A percentile compares a stretch with the other conserved stretches of the same genome.
These are phyloP conservation scores for Hemaris fuciformis DNA, from an alignment of 2,888 invertebrate genomes.

Conservation along the genomic window DNA sequence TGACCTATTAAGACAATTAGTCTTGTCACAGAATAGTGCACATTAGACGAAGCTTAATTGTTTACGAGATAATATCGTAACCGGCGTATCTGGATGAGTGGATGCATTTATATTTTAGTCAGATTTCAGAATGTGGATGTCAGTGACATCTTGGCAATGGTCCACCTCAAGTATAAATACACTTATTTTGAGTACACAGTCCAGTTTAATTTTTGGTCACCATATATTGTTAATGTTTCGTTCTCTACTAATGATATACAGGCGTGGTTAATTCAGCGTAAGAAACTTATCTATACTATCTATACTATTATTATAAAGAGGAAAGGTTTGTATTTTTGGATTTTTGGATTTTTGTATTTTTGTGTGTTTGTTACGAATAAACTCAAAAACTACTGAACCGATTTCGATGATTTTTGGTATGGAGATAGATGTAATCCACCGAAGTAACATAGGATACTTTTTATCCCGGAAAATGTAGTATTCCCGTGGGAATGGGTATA, in stretches of 20 bases:
- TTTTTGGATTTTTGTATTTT: too few relatives aligned
- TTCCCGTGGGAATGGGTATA: too few relatives aligned
- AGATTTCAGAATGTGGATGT: slow-evolving; percentile 65
- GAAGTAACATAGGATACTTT: too few relatives aligned
- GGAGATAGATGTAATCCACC: too few relatives aligned
- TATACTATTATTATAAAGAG: too few relatives aligned
- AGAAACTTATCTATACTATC: too few relatives aligned
- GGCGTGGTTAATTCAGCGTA: not conserved
- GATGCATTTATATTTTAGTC: slow-evolving; percentile 47
- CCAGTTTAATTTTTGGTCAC: slow-evolving; percentile 69
- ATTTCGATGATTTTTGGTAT: too few relatives aligned
- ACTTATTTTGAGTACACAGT: slow-evolving; percentile 69
- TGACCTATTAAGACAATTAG: not conserved
- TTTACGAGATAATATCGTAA: slow-evolving; percentile 18
- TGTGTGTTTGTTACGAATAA: too few relatives aligned
- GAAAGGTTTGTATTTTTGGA: too few relatives aligned
- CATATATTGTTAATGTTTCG: slow-evolving; percentile 57
- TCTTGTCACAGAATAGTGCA: slow-evolving; percentile 13
- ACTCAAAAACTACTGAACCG: too few relatives aligned
- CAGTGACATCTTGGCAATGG: slow-evolving; percentile 75
- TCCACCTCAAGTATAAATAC: slow-evolving; percentile 75
- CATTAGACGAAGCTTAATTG: slow-evolving; percentile 16
- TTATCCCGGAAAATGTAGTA: too few relatives aligned
- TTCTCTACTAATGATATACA: slow-evolving; percentile 39
- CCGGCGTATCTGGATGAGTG: slow-evolving; percentile 30